Conservation (phyloP, 2,888 invertebrate species). For the Agonopterix alstromeriana region DNA sequence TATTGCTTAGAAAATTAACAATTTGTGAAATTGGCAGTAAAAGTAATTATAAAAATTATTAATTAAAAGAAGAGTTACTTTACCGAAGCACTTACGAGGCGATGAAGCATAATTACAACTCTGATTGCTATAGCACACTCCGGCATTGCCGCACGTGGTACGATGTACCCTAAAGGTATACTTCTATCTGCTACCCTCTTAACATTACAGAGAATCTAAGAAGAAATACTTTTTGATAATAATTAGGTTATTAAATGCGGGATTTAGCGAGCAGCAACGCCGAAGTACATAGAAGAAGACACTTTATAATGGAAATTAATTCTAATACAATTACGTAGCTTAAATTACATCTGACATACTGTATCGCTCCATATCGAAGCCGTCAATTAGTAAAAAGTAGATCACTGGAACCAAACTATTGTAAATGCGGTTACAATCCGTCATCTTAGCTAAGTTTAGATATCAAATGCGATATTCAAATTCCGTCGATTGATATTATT, state of each 20-base stretch:
- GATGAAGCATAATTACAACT: conserved; percentile 65
- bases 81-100: conserved; percentile 69
- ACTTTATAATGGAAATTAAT: conserved; percentile 61
- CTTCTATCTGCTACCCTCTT: conserved; percentile 27
- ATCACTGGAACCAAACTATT: conserved; percentile 40
- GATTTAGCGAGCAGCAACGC: conserved; percentile 35
- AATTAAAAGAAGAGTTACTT: conserved; percentile 51
- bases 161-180: conserved; percentile 15
- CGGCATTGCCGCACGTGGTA: conserved; percentile 26
- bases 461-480: conserved; percentile 51
- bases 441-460: conserved; percentile 32
- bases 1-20: conserved; percentile 54
- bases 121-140: conserved; percentile 27
- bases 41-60: conserved; percentile 43
- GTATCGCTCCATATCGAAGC: conserved; percentile 38
- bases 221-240: conserved; percentile 44
- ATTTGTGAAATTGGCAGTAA: conserved; percentile 73
- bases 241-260: conserved; percentile 43
- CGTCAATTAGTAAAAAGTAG: conserved; percentile 33
- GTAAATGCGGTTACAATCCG: conserved; percentile 59
- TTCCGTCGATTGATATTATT: conserved; percentile 44
- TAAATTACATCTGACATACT: conserved; percentile 30
- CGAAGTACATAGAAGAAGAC: conserved; percentile 43
- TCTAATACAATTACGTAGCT: conserved; percentile 62
- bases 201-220: conserved; percentile 43